Base-by-base conservation (phyloP, 1,140 invertebrate genomes). In the Trichoplusia ni region DNA sequence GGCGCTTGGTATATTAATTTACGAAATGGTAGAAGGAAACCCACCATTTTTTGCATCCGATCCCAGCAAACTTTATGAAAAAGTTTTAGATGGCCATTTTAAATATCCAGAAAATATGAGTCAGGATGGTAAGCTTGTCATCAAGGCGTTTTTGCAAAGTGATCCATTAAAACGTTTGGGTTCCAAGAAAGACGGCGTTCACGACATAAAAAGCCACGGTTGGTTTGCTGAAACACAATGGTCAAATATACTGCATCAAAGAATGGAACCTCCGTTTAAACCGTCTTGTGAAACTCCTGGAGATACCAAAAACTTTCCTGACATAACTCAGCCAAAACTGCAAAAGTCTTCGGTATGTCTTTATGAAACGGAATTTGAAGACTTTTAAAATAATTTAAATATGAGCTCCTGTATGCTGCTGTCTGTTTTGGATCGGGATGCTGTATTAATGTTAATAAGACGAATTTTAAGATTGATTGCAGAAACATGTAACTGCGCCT, bases 91-190 rank as follows among this genome's bases (percentile, higher is more conserved):
- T 0, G 93, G 93, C 4, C 93, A 93, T 73, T 96, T 93, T 73
- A 93, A 92, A 92, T 92, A 93, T 82, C 93, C 95, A 0, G 81
- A 83, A 4, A 91, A 92, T 21, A 95, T 95, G 63, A 91, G 91
- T 2, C 75, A 87, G 0, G 95, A 98, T 31, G 79, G 99, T 40
- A 97, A 95, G 73, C 95, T 98, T 85, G 84, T 99, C 1, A 71
- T 99, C 16, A 93, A 94, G 71, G 95, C 97, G 77, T 83, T 99
- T 37, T 90, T 99, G 0, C 96, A 94, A 75, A 84, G 92, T 4
- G 97, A 99, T 86, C 88, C 97, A 4, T 95, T 95, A 0, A 97
- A 96, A 81, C 92, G 98, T 14, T 96, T 92, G 77, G 97, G 97
- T 3, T 97, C 96, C 75, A 87, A 97, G 14, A 96, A 95, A 78